A percentile compares a stretch with the other conserved stretches of the same genome.
Conservation (phyloP, 2,888 invertebrate species). For the Calliscelio sp. region DNA sequence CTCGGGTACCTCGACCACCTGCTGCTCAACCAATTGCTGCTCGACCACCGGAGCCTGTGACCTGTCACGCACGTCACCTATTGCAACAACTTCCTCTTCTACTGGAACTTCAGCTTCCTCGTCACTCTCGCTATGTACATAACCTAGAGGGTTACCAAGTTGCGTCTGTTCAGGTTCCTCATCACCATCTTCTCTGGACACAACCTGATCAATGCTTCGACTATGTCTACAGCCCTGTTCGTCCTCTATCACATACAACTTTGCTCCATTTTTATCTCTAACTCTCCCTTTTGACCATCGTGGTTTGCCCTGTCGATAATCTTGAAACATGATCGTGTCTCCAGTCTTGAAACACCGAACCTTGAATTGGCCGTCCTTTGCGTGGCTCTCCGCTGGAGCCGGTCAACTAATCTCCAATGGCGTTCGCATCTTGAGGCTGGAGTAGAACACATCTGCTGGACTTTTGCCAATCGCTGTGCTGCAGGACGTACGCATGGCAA, state of each 20-base stretch:
- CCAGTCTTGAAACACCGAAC: not conserved
- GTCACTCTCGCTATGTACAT: too few relatives aligned
- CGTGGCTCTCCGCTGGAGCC: not conserved
- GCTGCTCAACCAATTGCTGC: too few relatives aligned
- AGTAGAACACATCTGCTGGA: conserved; percentile 19
- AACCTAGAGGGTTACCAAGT: too few relatives aligned
- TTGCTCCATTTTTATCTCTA: not conserved
- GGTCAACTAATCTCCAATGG: conserved; percentile 1
- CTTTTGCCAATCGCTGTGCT: not conserved
- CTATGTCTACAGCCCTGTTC: not conserved
- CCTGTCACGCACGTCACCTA: too few relatives aligned
- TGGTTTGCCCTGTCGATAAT: conserved; percentile 6
- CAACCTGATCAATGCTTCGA: conserved; percentile 13
- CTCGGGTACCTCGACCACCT: too few relatives aligned
- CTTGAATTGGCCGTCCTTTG: not conserved
- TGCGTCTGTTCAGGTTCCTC: too few relatives aligned
- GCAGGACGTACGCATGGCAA: conserved; percentile 17
- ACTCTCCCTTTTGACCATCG: conserved; percentile 5
- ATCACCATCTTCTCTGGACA: not conserved
- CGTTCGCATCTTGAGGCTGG: not conserved
- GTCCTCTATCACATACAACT: not conserved
- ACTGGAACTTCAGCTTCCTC: too few relatives aligned
- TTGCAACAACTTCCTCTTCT: too few relatives aligned
- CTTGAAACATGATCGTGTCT: not conserved
- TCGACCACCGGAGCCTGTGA: too few relatives aligned